phyloP scores from a whole-genome alignment of 2,797 vertebrate species.

The Gallinago stenura region DNA sequence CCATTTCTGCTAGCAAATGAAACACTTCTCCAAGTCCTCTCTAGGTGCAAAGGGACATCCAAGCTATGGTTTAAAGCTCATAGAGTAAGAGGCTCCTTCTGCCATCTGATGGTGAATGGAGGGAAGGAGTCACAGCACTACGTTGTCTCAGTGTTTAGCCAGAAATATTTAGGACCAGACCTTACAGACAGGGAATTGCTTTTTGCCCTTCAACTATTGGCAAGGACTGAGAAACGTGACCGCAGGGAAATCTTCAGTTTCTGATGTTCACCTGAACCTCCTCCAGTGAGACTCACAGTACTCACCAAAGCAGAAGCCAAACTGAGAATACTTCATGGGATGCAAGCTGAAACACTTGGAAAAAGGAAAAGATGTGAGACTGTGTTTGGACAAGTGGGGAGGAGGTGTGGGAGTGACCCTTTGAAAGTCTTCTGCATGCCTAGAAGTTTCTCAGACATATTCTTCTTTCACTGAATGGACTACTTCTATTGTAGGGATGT shows the following conservation, averaged over 20 bases:
- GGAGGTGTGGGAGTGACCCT: background rate
- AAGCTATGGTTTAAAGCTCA: background rate
- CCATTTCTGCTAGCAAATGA: background rate
- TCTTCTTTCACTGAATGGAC: background rate
- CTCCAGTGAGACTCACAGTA: background rate
- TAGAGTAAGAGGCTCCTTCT: constrained; percentile 30
- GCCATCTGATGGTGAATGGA: constrained; percentile 33
- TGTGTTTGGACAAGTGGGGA: background rate
- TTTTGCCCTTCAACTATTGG: background rate
- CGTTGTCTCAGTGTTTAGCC: background rate
- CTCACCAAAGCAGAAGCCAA: background rate
- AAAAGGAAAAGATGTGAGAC: background rate
- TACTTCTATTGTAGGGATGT: background rate
- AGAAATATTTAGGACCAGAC: background rate
- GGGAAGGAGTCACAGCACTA: background rate
- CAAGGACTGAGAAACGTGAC: background rate
- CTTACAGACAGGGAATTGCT: background rate
- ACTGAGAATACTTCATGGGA: rapidly evolving
- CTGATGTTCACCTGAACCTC: background rate
- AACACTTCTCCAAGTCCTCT: background rate
- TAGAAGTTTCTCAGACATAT: background rate
- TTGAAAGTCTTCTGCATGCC: background rate
- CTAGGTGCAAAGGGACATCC: background rate
- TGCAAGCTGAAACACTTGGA: background rate
- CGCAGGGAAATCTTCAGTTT: background rate